Percentiles rank a stretch among this genome's conserved stretches.
These are phyloP conservation scores for Bombus difficillimus DNA, from an alignment of 1,140 invertebrate genomes.

Conservation along the genomic window DNA sequence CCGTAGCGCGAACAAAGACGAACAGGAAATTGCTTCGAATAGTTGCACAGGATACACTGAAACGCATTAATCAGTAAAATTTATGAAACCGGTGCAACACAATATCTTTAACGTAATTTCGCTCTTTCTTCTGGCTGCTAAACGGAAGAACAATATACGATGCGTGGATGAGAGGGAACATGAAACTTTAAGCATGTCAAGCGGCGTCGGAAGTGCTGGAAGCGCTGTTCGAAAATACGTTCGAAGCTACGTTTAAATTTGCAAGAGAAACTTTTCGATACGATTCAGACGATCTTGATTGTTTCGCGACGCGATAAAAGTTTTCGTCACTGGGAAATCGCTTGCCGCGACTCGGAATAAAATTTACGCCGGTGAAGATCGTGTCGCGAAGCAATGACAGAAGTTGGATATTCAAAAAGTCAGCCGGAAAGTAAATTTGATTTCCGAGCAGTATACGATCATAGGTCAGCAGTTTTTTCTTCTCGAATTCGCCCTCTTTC, in stretches of 20 bases:
- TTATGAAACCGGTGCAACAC: constrained; percentile 17
- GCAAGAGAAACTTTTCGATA: constrained; percentile 15
- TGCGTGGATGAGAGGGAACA: not conserved
- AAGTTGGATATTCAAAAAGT: constrained; percentile 56
- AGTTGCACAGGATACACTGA: constrained; percentile 31
- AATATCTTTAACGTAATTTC: constrained; percentile 1
- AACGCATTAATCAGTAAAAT: constrained; percentile 40
- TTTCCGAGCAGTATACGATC: constrained; percentile 50
- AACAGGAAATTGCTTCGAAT: constrained; percentile 34
- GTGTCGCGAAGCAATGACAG: constrained; percentile 4
- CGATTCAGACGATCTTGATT: constrained; percentile 24
- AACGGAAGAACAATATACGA: not conserved
- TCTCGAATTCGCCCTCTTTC: not conserved
- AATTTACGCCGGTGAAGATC: not conserved
- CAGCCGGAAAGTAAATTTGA: constrained; percentile 56
- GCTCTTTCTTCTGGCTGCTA: not conserved
- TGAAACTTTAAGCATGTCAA: not conserved
- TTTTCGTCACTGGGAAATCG: constrained; percentile 9
- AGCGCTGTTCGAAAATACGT: not conserved
- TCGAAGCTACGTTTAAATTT: constrained; percentile 4
- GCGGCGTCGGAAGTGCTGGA: not conserved
- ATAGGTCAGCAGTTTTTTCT: constrained; percentile 63
- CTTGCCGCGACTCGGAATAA: not conserved
- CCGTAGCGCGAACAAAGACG: constrained; percentile 32
- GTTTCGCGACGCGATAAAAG: constrained; percentile 35